Percentiles rank a stretch among this genome's conserved stretches.
Conservation (phyloP, 2,888 invertebrate genomes). For the Ptilodon capucinus region DNA sequence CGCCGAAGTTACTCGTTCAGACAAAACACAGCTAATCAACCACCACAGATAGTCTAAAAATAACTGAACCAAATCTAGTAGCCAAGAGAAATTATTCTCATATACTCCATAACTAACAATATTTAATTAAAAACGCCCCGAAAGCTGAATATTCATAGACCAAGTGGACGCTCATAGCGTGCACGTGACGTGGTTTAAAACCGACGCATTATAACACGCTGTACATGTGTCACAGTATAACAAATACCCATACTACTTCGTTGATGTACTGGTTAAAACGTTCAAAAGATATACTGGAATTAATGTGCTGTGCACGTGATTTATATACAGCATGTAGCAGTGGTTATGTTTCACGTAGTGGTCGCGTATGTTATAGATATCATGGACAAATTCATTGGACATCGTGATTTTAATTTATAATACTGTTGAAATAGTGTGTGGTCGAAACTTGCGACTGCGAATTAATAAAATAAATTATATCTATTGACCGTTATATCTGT, state of each 20-base stretch:
- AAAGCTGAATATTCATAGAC: background rate
- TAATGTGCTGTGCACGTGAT: background rate
- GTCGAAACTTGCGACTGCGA: too few relatives aligned
- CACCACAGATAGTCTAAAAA: too few relatives aligned
- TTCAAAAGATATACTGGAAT: background rate
- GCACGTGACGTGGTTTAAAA: background rate
- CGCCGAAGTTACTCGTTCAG: too few relatives aligned
- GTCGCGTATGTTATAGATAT: background rate
- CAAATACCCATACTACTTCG: background rate
- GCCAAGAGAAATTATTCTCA: too few relatives aligned
- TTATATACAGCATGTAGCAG: background rate
- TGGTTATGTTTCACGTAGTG: background rate
- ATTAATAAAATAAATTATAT: too few relatives aligned
- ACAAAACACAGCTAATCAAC: too few relatives aligned
- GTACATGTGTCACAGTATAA: background rate
- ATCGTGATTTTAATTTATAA: background rate
- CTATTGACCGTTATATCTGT: too few relatives aligned
- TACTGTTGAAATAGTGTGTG: too few relatives aligned
- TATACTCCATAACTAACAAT: background rate
- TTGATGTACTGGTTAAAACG: background rate
- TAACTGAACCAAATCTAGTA: too few relatives aligned
- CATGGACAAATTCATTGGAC: background rate
- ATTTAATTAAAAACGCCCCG: background rate
- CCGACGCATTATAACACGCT: background rate
- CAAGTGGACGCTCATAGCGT: background rate